Base-by-base conservation (phyloP, 2,797 vertebrate genomes). In the Enteromius treurensis region DNA sequence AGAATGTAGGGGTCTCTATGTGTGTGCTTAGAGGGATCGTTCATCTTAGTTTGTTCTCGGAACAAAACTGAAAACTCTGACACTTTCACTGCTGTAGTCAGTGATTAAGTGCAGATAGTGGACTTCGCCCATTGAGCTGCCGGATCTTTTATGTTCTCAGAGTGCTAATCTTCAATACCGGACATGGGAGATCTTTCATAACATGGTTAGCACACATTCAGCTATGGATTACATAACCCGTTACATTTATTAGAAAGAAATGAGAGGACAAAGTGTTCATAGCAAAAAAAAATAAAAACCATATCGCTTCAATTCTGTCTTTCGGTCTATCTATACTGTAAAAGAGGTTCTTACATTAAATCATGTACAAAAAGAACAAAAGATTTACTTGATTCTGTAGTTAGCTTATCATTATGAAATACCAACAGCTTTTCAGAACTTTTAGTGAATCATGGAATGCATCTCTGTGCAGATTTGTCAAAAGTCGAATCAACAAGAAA, bases 151-250 rank as follows among this genome's bases (percentile, higher is more conserved):
- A 76, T 55, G 73, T 77, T 55, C 47, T 77, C 80, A 51, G 23
- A 34, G 49, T 45, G 73, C 26, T 77, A 32, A 77, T 83, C 64
- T 83, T 83, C 67, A 71, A 49, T 51, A 42, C 37, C 29, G 75
- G 65, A 77, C 73, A 82, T 2, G 8, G 29, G 69, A 45, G 40
- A 76, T 68, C 73, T 60, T 83, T 83, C 60, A 83, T 70, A 32
- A 77, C 32, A 64, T 65, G 47, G 62, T 76, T 62, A n/a, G 34
- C 23, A 68, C 34, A 29, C 70, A 67, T 76, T 82, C 71, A 67
- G 47, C 23, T 45, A 60, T 23, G 74, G 47, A 47, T 69, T 69
- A 60, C 81, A 68, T 55, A 77, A 82, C 19, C 14, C 14, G 3
- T 81, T 49, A 62, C 55, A 64, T 73, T 71, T 69, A 71, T 73